Evolutionary conservation across 2,113 vertebrate species (phyloP).

Genomic region (Cromileptes altivelis): DNA sequence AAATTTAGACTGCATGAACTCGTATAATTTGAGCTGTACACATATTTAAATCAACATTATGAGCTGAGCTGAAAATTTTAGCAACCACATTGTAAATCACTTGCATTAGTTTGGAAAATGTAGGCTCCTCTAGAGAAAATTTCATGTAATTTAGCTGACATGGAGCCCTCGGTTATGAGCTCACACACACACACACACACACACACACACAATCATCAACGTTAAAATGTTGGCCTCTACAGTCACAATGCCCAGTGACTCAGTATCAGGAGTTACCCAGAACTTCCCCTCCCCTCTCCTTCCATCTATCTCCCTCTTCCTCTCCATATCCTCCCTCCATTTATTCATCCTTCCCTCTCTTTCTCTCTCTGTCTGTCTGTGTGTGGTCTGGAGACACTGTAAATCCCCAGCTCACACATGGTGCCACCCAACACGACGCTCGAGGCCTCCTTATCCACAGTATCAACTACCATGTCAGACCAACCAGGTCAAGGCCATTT

Average conservation of each 20-base stretch:
- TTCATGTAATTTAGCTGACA: neutral
- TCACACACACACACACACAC: neutral
- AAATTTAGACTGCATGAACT: no score
- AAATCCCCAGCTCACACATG: conserved; percentile 83
- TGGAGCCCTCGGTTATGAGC: neutral
- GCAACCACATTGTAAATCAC: neutral
- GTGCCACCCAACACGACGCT: conserved; percentile 75
- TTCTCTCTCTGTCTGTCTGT: conserved; percentile 70
- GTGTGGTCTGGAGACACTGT: conserved; percentile 89
- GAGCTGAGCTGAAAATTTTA: neutral
- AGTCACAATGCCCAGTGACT: conserved; percentile 9
- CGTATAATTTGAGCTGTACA: neutral
- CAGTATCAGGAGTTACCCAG: neutral
- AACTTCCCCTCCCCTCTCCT: conserved; percentile 10
- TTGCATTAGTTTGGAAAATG: conserved; percentile 4
- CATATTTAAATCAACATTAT: neutral
- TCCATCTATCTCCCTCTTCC: conserved; percentile 22
- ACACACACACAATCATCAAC: neutral
- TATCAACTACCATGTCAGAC: conserved; percentile 65
- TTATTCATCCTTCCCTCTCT: conserved; percentile 30
- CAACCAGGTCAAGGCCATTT: conserved; percentile 62
- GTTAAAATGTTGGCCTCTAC: neutral
- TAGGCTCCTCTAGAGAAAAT: neutral
- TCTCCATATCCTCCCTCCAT: conserved; percentile 42
- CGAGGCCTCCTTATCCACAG: conserved; percentile 62